phyloP scores from a whole-genome alignment of 2,888 invertebrate species.

The Eupithecia subumbrata region DNA sequence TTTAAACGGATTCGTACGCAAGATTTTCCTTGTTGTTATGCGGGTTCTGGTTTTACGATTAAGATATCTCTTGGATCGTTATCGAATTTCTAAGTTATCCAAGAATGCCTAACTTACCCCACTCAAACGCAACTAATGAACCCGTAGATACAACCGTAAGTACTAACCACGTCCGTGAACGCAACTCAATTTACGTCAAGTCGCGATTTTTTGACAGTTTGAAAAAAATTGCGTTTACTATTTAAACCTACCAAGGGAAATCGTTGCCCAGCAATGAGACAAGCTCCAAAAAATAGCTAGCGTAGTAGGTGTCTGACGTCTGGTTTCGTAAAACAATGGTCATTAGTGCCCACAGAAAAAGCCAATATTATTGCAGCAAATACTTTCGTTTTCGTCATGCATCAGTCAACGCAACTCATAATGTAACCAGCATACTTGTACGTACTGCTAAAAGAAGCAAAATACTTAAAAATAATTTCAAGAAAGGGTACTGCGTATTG shows the following conservation, averaged over 20 bases:
- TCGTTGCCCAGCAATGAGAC: not conserved
- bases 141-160: too few relatives aligned
- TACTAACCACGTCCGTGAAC: not conserved
- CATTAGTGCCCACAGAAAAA: constrained; percentile 1
- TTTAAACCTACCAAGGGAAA: not conserved
- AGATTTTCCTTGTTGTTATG: not conserved
- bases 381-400: constrained; percentile 20
- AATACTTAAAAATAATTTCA: not conserved
- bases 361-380: not conserved
- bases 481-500: constrained; percentile 10
- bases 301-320: not conserved
- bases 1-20: not conserved
- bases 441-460: not conserved
- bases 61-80: not conserved
- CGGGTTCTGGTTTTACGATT: not conserved
- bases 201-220: too few relatives aligned
- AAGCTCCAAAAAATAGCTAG: not conserved
- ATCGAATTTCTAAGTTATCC: not conserved
- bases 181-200: not conserved
- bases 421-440: constrained; percentile 12
- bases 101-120: not conserved
- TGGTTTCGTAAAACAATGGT: not conserved
- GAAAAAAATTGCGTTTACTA: not conserved
- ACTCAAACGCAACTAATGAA: too few relatives aligned
- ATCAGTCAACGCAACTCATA: constrained; percentile 19